Base-by-base conservation (phyloP, 2,113 vertebrate species). In the Centropristis striata region DNA sequence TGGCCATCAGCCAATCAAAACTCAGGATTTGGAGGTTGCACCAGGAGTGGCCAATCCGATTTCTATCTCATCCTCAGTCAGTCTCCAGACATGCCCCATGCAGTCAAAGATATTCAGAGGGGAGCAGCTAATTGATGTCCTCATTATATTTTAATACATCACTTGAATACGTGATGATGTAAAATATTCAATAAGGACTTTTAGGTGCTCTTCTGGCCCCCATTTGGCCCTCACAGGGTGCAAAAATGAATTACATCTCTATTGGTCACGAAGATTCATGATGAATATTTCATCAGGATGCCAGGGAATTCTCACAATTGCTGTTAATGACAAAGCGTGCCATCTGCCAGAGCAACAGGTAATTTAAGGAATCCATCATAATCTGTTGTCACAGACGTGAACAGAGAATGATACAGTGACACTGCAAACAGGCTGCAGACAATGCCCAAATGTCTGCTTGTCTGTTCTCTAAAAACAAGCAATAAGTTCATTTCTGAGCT, bases 61-160 rank as follows among this genome's bases (percentile, higher is more conserved):
- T 50, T 51, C n/a, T 55, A 5, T 1, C 12, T 27, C 25, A 49
- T 18, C 41, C 59, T 47, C 21, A 7, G 5, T 37, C 15, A 7
- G 42, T 75, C 73, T 36, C 36, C 12, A 61, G 18, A 82, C 65
- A 39, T 20, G 27, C 47, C 63, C 49, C 14, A 8, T 47, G 58
- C 44, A 53, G 15, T 41, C 53, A 32, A 4, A 65, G 47, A 49
- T 75, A 71, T 75, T 80, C 72, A 78, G 4, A 79, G 42, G 42
- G 37, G 46, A 36, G 10, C 58, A 76, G 71, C 71, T 32, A 84
- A 57, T 77, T 81, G 71, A 81, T 86, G 71, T 39, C 77, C 84
- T 90, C 86, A 80, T 94, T 90, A 88, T 64, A 67, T 68, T 92
- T 90, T 86, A 87, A 93, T 89, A 91, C 84, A 90, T 90, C 90